Evolutionary conservation across 2,797 vertebrate species (phyloP).

Genomic region (Schizothorax lantsangensis): DNA sequence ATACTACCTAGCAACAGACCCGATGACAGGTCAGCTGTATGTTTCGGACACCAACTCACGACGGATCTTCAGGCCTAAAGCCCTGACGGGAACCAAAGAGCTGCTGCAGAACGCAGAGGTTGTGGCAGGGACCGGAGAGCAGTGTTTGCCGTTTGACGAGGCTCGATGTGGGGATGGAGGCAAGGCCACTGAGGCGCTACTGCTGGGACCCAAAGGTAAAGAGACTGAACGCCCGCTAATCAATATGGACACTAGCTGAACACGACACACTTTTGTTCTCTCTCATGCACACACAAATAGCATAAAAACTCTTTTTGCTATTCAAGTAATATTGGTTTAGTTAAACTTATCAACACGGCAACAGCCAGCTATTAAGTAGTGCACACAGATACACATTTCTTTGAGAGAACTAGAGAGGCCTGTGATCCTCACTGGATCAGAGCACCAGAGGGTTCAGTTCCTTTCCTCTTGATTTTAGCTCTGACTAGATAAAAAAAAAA

Average conservation of each 20-base stretch:
- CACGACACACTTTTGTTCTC: background rate
- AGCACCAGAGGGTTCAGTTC: background rate
- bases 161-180: conserved; percentile 95
- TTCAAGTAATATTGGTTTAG: conserved; percentile 21
- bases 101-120: conserved; percentile 91
- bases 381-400: background rate
- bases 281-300: background rate
- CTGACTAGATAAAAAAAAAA: conserved; percentile 14
- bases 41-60: conserved; percentile 96
- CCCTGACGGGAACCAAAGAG: conserved; percentile 89
- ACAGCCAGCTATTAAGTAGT: background rate
- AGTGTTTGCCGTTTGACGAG: conserved; percentile 96
- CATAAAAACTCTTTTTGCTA: background rate
- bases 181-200: conserved; percentile 92
- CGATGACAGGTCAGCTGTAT: conserved; percentile 92
- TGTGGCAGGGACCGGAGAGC: conserved; percentile 94
- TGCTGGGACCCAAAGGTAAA: conserved; percentile 96
- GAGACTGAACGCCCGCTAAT: background rate
- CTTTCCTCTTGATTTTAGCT: conserved; percentile 23
- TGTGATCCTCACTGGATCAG: background rate
- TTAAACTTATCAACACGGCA: conserved; percentile 24
- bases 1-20: conserved; percentile 95
- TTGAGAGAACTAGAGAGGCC: background rate
- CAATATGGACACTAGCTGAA: background rate
- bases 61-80: conserved; percentile 91